phyloP scores from a whole-genome alignment of 2,888 invertebrate species.

The Alloscopus bannaensis region DNA sequence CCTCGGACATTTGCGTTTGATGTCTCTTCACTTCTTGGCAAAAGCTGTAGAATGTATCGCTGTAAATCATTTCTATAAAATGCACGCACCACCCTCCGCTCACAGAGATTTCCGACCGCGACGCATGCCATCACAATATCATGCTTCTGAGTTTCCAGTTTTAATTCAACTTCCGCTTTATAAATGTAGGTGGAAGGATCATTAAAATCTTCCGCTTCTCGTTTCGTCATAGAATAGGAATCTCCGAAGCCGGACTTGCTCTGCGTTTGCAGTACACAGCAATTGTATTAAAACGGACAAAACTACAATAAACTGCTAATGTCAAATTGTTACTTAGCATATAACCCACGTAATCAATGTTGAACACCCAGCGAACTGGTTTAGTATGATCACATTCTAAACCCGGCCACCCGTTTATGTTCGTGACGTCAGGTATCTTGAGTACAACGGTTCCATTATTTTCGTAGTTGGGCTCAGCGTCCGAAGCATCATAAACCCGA shows the following conservation, averaged over 20 bases:
- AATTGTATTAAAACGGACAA: background rate
- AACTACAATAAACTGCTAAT: no score
- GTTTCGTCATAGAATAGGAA: constrained; percentile 17
- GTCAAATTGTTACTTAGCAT: no score
- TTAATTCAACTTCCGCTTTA: constrained; percentile 26
- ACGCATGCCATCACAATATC: constrained; percentile 27
- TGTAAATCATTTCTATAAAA: background rate
- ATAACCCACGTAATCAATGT: constrained; percentile 31
- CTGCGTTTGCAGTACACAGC: constrained; percentile 5
- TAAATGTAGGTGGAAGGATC: constrained; percentile 16
- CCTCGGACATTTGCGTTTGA: no score
- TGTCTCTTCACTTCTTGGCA: no score
- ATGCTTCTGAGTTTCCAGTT: background rate
- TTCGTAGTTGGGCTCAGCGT: constrained; percentile 2
- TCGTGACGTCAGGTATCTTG: background rate
- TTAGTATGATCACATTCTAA: constrained; percentile 36
- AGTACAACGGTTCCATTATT: constrained; percentile 39
- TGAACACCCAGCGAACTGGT: constrained; percentile 41
- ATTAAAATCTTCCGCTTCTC: constrained; percentile 19
- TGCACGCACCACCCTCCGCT: constrained; percentile 19
- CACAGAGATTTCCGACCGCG: constrained; percentile 34
- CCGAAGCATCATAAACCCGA: constrained; percentile 27
- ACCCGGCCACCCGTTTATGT: constrained; percentile 27
- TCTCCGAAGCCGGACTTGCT: constrained; percentile 9
- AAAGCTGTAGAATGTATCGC: constrained; percentile 4